A percentile compares a stretch with the other conserved stretches of the same genome.
phyloP scores from a whole-genome alignment of 2,113 vertebrate genomes.

The Podilymbus podiceps region DNA sequence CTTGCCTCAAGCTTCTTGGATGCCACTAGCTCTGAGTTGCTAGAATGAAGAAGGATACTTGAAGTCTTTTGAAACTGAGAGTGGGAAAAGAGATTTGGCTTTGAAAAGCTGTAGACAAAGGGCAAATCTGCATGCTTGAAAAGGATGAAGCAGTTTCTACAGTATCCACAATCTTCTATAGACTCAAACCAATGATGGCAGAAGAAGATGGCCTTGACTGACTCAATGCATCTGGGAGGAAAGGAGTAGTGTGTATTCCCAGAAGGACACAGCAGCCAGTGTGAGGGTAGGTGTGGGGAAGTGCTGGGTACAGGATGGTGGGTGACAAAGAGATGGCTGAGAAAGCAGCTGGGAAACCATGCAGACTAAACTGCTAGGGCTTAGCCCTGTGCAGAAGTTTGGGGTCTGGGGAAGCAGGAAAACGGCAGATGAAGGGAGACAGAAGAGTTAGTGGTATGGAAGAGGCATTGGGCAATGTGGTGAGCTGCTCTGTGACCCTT shows the following conservation, averaged over 20 bases:
- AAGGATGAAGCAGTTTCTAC: neutral
- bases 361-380: neutral
- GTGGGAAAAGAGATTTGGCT: neutral
- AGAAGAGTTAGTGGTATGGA: neutral
- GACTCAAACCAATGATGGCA: neutral
- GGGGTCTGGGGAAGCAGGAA: neutral
- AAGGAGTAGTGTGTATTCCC: accelerated
- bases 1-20: neutral
- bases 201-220: neutral
- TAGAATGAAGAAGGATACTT: neutral
- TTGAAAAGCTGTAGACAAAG: neutral
- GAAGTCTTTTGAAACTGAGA: neutral
- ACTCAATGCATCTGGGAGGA: neutral
- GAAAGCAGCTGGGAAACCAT: neutral
- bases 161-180: neutral
- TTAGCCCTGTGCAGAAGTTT: neutral
- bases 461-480: too few species aligned
- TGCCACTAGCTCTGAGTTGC: accelerated
- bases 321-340: neutral
- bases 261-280: accelerated
- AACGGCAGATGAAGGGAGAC: too few species aligned
- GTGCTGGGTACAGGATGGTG: neutral
- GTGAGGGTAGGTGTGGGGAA: neutral
- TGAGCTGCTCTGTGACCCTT: neutral
- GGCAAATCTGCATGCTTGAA: neutral